phyloP scores from a whole-genome alignment of 2,113 vertebrate species.

The Varanus komodoensis region DNA sequence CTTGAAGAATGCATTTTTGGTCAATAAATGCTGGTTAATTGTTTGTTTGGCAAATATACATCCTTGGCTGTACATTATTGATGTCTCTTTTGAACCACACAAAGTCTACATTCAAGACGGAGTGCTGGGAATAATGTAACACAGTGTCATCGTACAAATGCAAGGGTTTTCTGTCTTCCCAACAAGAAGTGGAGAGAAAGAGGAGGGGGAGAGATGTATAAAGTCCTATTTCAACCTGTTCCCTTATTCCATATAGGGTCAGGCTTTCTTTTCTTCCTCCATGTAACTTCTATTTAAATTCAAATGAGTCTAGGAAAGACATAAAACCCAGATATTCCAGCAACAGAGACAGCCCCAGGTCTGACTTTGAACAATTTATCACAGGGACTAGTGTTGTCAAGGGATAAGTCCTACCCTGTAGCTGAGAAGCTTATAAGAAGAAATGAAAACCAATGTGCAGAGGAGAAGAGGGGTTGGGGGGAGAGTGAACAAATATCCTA shows the following conservation, averaged over 20 bases:
- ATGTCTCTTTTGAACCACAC: neutral
- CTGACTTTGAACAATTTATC: conserved; percentile 71
- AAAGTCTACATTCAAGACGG: neutral
- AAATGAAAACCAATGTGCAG: conserved; percentile 55
- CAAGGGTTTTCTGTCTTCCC: neutral
- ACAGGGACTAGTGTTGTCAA: conserved; percentile 67
- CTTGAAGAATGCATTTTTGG: neutral
- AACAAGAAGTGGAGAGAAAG: neutral
- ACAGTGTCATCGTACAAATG: neutral
- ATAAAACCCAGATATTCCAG: conserved; percentile 68
- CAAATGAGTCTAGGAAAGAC: conserved; percentile 65
- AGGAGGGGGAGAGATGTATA: neutral
- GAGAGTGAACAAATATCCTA: conserved; percentile 5
- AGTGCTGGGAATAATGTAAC: neutral
- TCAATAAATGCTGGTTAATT: neutral
- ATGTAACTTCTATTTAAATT: conserved; percentile 59
- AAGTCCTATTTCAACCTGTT: conserved; percentile 7
- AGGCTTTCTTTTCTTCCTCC: neutral
- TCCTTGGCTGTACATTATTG: neutral
- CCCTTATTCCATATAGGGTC: neutral
- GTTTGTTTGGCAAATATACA: neutral
- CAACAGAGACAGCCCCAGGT: conserved; percentile 71
- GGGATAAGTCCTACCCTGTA: conserved; percentile 68
- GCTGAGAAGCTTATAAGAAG: conserved; percentile 49
- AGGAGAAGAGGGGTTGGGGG: conserved; percentile 10